Evolutionary conservation across 2,113 vertebrate species (phyloP), one percentile per base, ranked within the genome.

Genomic region (Alouatta palliata): DNA sequence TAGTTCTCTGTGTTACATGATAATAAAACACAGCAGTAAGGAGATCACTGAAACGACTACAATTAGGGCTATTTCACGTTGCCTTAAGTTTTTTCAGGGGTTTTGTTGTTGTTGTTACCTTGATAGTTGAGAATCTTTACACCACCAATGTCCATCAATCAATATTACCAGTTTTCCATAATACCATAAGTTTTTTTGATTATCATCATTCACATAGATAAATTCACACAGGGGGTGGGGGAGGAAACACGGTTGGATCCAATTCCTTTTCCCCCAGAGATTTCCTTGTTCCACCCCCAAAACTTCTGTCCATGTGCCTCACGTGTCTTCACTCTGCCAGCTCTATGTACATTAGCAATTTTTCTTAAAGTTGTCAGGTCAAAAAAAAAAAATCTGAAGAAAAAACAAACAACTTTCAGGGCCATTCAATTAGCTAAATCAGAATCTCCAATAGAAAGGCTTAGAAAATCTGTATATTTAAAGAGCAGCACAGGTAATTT

Each of bases 121-220:
- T 40, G n/a, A 81, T 81, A 85, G 52, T 70, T 91, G 32, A 73
- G 6, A 85, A 75, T 91, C 49, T 80, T 94, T 81, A 73, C 30
- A 49, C 25, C 68, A 77, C 47, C 27, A 64, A 37, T 56, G 9
- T 35, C 87, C 75, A 32, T 32, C 37, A 52, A 16, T 68, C 45
- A 92, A 58, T 70, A 90, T 43, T 47, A 32, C 85, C 64, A 45
- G n/a, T 80, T 96, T 96, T 91, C 80, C 86, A 93, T 75, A 58
- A 92, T 77, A 30, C 25, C 21, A 20, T 30, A 2, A 76, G 6
- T 80, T 75, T 82, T 76, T 90, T 79, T 68, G 0, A 87, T 90
- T 79, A 86, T 88, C 86, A 93, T 17, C 37, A 91, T 58, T 93
- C 37, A 68, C 6, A 40, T 14, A 79, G 68, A 87, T 71, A 64